A percentile compares a stretch with the other conserved stretches of the same genome.
Evolutionary conservation across 2,888 invertebrate species (phyloP).

Genomic region (Drosophila pseudotalamancana): DNA sequence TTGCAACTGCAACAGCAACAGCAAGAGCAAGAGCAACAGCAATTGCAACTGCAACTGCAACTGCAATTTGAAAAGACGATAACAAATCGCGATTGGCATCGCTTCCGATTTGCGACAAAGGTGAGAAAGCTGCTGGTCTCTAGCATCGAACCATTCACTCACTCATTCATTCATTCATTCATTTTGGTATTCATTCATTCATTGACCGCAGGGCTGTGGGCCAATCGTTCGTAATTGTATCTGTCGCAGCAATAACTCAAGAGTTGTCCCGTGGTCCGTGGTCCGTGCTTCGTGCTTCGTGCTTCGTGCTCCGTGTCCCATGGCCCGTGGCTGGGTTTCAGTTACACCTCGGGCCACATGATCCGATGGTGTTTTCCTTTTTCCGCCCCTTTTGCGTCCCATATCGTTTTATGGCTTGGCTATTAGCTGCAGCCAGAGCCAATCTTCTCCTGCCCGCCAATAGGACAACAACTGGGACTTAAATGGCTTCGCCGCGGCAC

Average conservation of each 20-base stretch:
- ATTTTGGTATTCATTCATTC: slow-evolving; percentile 47
- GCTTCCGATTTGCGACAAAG: slow-evolving; percentile 74
- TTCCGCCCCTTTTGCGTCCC: slow-evolving; percentile 20
- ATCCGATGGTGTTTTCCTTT: slow-evolving; percentile 32
- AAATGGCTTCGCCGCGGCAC: slow-evolving; percentile 56
- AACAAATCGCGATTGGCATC: slow-evolving; percentile 72
- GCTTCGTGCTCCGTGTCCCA: slow-evolving; percentile 35
- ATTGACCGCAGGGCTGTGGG: slow-evolving; percentile 61
- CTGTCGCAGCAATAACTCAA: slow-evolving; percentile 75
- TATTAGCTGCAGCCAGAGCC: slow-evolving; percentile 60
- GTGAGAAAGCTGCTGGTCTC: slow-evolving; percentile 57
- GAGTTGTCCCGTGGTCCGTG: slow-evolving; percentile 52
- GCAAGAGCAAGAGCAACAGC: not conserved
- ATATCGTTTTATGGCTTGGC: slow-evolving; percentile 68
- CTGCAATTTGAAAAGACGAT: slow-evolving; percentile 40
- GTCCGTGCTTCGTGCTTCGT: slow-evolving; percentile 31
- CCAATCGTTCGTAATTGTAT: slow-evolving; percentile 74
- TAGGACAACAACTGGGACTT: slow-evolving; percentile 34
- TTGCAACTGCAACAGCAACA: slow-evolving; percentile 18
- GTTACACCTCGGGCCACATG: slow-evolving; percentile 66
- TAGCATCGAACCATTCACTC: slow-evolving; percentile 3
- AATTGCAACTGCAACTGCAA: slow-evolving; percentile 8
- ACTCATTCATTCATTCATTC: slow-evolving; percentile 10
- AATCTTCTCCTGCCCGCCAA: slow-evolving; percentile 36
- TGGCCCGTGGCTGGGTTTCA: slow-evolving; percentile 54